Evolutionary conservation across 2,797 vertebrate species (phyloP).

Genomic region (Ceryle rudis): DNA sequence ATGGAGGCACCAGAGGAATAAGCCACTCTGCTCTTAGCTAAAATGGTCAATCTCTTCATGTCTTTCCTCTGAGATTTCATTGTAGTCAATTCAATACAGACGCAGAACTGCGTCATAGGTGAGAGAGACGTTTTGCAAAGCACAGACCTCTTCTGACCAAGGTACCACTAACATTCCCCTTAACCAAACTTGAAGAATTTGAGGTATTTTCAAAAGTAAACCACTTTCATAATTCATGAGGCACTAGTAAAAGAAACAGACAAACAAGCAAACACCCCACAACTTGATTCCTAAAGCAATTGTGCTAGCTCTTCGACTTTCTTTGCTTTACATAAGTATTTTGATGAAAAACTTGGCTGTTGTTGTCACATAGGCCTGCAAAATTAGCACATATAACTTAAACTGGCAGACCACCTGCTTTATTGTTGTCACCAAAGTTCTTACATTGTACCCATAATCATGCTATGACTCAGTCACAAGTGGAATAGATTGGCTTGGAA

Average conservation of each 20-base stretch:
- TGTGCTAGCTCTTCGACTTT: neutral
- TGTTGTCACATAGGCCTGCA: neutral
- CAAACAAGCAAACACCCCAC: neutral
- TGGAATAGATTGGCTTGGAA: neutral
- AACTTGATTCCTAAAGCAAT: neutral
- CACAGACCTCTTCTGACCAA: neutral
- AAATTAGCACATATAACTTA: neutral
- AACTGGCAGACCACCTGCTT: neutral
- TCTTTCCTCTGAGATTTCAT: neutral
- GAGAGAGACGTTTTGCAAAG: neutral
- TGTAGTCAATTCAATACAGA: neutral
- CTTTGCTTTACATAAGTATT: neutral
- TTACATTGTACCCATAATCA: neutral
- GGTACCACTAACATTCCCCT: neutral
- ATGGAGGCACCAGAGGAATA: neutral
- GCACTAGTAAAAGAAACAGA: neutral
- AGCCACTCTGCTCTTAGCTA: neutral
- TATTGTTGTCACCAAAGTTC: neutral
- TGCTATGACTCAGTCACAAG: neutral
- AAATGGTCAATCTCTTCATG: neutral
- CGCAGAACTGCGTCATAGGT: neutral
- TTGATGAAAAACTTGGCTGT: neutral
- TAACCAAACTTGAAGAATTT: neutral
- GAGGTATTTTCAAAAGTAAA: neutral
- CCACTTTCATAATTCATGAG: neutral